These are phyloP conservation scores for Zonotrichia leucophrys DNA, from an alignment of 2,113 vertebrate species.

Conservation along the genomic window DNA sequence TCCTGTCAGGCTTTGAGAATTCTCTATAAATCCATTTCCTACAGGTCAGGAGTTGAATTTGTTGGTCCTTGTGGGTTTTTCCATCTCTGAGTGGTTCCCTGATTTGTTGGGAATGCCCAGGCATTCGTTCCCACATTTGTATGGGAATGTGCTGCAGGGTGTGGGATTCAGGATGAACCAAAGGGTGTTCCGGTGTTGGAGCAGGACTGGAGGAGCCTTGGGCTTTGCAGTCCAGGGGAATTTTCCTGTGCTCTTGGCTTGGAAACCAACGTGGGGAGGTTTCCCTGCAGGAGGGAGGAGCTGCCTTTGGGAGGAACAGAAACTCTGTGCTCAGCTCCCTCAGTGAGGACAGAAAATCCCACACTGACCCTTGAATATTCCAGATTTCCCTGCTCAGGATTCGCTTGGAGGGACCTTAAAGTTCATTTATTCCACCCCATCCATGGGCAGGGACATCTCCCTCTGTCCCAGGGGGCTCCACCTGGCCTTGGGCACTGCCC, in stretches of 20 bases:
- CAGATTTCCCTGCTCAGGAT: fast-evolving
- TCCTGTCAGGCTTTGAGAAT: neutral
- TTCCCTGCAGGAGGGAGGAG: neutral
- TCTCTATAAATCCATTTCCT: neutral
- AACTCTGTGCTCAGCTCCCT: neutral
- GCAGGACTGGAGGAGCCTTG: neutral
- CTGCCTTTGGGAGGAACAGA: neutral
- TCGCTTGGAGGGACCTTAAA: neutral
- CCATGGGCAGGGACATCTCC: neutral
- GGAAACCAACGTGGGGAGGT: neutral
- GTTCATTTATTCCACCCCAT: too few species aligned
- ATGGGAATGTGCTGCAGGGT: neutral
- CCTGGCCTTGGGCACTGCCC: neutral
- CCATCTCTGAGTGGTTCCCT: neutral
- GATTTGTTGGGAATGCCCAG: neutral
- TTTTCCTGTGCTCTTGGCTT: neutral
- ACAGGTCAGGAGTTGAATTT: neutral
- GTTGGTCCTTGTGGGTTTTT: neutral
- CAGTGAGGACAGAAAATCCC: fast-evolving
- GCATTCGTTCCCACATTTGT: too few species aligned
- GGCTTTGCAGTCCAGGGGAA: neutral
- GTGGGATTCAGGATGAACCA: neutral
- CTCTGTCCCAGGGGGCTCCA: fast-evolving
- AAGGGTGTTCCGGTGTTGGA: neutral
- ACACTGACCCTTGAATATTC: neutral